Conservation (phyloP, 2,113 vertebrate genomes). For the Macrotis lagotis region DNA sequence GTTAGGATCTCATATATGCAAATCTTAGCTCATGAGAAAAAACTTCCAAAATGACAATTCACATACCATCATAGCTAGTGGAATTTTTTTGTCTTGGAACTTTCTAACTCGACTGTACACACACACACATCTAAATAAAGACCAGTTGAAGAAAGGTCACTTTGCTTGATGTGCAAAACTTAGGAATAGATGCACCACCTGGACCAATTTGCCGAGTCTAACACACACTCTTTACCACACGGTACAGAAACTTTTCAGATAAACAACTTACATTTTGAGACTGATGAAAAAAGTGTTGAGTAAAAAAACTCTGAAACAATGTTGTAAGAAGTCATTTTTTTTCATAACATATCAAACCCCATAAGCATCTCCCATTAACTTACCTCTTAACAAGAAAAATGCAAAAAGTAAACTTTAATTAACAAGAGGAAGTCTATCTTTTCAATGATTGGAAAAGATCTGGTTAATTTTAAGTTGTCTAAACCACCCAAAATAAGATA, state of each 20-base stretch:
- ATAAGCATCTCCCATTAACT: constrained; percentile 12
- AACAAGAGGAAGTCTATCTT: background rate
- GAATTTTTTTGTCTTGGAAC: background rate
- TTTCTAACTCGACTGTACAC: constrained; percentile 38
- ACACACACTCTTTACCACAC: constrained; percentile 46
- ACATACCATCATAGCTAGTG: constrained; percentile 48
- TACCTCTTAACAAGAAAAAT: background rate
- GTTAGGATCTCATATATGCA: constrained; percentile 53
- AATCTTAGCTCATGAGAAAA: constrained; percentile 61
- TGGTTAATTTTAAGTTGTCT: background rate
- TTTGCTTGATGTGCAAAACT: constrained; percentile 27
- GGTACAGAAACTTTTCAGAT: constrained; percentile 34
- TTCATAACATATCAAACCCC: background rate
- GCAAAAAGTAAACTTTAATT: background rate
- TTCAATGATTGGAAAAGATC: background rate
- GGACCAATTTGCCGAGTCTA: constrained; percentile 50
- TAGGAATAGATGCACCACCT: constrained; percentile 69
- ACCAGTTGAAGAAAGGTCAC: constrained; percentile 53
- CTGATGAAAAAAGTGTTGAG: constrained; percentile 18
- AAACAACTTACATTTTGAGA: constrained; percentile 34
- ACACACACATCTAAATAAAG: constrained; percentile 59
- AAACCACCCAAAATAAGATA: background rate
- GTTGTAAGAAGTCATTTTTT: constrained; percentile 7
- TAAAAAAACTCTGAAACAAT: constrained; percentile 2
- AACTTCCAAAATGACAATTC: constrained; percentile 57